Conservation (phyloP, 2,113 vertebrate genomes). For the Saimiri boliviensis region DNA sequence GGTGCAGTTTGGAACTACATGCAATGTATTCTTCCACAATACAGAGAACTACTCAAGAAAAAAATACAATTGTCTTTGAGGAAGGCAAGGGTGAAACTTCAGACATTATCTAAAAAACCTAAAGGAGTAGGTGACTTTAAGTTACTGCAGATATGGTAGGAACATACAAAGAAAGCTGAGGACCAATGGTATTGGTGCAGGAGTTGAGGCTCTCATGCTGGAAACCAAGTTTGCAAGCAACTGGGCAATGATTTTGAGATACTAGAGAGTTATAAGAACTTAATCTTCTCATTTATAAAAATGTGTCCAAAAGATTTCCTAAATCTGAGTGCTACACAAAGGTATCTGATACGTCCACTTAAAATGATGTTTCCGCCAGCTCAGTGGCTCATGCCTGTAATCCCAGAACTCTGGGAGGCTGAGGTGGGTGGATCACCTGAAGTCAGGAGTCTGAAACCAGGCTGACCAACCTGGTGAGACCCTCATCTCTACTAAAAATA, state of each 20-base stretch:
- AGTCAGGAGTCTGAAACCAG: too few species aligned
- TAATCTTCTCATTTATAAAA: neutral
- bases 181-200: neutral
- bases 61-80: neutral
- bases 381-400: too few species aligned
- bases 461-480: too few species aligned
- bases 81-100: neutral
- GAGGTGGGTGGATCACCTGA: too few species aligned
- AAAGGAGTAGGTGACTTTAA: neutral
- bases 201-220: neutral
- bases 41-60: neutral
- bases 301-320: neutral
- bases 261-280: neutral
- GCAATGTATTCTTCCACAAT: neutral
- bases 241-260: neutral
- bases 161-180: neutral
- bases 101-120: neutral
- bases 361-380: neutral
- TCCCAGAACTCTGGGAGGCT: too few species aligned
- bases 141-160: neutral
- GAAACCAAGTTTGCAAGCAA: neutral
- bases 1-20: neutral
- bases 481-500: too few species aligned
- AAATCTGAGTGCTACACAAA: neutral
- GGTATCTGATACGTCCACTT: neutral